Percentiles rank a stretch among this genome's conserved stretches.
These are phyloP conservation scores for Muraenolepis orangiensis DNA, from an alignment of 2,797 vertebrate species.

Conservation along the genomic window DNA sequence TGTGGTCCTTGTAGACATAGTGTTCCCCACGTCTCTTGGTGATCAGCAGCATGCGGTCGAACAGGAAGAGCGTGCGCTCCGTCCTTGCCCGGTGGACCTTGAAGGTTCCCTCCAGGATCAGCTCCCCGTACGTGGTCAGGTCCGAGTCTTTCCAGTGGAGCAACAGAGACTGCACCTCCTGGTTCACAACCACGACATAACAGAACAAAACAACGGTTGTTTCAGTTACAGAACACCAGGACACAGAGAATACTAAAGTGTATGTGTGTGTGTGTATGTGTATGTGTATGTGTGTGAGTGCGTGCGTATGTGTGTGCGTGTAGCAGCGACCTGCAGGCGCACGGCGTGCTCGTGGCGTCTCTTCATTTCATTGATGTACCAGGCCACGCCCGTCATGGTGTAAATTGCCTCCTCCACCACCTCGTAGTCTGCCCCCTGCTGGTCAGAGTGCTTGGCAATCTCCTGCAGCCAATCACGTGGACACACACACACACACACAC, in stretches of 20 bases:
- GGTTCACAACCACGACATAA: background rate
- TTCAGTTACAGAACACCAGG: too few species aligned
- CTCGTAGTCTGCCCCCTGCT: slow-evolving; percentile 83
- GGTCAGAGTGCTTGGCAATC: slow-evolving; percentile 90
- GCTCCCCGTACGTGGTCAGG: slow-evolving; percentile 86
- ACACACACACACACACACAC: too few species aligned
- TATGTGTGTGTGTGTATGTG: too few species aligned
- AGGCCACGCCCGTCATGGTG: slow-evolving; percentile 94
- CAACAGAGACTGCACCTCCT: slow-evolving; percentile 94
- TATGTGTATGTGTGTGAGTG: slow-evolving; percentile 5
- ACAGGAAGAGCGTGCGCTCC: slow-evolving; percentile 89
- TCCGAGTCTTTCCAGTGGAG: slow-evolving; percentile 91
- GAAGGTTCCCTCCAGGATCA: slow-evolving; percentile 92
- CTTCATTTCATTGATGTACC: slow-evolving; percentile 99
- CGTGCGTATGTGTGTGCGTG: background rate
- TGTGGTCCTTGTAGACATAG: slow-evolving; percentile 86
- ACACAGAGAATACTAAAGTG: background rate
- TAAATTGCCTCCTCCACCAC: slow-evolving; percentile 91
- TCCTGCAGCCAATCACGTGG: slow-evolving; percentile 71
- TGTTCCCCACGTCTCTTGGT: slow-evolving; percentile 88
- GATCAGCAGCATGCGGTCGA: slow-evolving; percentile 87
- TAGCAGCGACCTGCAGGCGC: slow-evolving; percentile 81
- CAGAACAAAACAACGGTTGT: background rate
- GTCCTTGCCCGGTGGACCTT: slow-evolving; percentile 83
- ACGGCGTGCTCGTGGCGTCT: slow-evolving; percentile 93